Conservation (phyloP, 2,888 invertebrate genomes). For the Ichneumon xanthorius region DNA sequence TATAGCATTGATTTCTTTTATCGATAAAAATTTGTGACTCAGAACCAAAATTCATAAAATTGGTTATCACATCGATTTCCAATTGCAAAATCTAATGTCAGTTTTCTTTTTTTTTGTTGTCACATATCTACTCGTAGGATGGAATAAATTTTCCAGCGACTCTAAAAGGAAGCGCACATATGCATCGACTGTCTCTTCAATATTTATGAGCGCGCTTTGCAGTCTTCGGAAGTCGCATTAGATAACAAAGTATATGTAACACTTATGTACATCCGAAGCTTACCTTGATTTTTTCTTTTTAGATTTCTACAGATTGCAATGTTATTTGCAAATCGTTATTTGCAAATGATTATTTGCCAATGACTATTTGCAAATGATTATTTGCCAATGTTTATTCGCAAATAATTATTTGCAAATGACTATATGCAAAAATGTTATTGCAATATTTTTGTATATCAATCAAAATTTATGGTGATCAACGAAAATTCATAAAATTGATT, state of each 20-base stretch:
- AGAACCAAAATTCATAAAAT: background rate
- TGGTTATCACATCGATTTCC: background rate
- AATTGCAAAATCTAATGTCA: background rate
- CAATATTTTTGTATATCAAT: background rate
- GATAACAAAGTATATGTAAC: background rate
- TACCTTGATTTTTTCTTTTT: slow-evolving; percentile 97
- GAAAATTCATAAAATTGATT: background rate
- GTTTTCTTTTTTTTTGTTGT: background rate
- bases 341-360: too few relatives aligned
- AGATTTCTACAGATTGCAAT: slow-evolving; percentile 95
- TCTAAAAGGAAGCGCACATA: background rate
- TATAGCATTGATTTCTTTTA: background rate
- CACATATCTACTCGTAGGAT: background rate
- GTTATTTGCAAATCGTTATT: too few relatives aligned
- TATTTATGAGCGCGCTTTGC: slow-evolving; percentile 27
- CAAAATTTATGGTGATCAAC: background rate
- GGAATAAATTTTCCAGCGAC: background rate
- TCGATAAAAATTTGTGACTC: background rate
- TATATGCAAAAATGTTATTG: too few relatives aligned
- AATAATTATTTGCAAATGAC: too few relatives aligned
- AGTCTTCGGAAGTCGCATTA: background rate
- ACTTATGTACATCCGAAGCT: background rate
- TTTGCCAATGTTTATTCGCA: too few relatives aligned
- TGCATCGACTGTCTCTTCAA: background rate
- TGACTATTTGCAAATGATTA: too few relatives aligned